These are phyloP conservation scores for Pangasius macronema DNA, from an alignment of 2,797 vertebrate genomes.

Conservation along the genomic window DNA sequence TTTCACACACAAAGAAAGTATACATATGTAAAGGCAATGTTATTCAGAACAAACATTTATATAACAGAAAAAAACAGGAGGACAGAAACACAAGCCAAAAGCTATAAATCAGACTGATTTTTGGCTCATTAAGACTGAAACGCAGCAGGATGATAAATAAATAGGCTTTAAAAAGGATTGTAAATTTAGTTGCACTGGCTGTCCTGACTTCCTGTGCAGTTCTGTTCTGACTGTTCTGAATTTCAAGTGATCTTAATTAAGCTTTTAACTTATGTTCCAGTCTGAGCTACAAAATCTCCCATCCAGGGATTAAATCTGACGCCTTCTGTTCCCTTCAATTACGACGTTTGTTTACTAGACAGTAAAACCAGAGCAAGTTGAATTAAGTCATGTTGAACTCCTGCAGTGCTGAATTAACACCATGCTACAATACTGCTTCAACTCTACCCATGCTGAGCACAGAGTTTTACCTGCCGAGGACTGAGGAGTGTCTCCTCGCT, in stretches of 20 bases:
- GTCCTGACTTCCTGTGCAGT: neutral
- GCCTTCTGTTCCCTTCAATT: neutral
- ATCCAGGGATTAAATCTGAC: neutral
- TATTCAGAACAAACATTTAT: neutral
- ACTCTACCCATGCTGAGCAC: neutral
- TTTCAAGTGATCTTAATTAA: neutral
- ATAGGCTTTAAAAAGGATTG: neutral
- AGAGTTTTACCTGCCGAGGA: conserved; percentile 35
- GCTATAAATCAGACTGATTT: neutral
- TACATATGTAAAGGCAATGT: too few relatives aligned
- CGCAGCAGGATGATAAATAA: too few relatives aligned
- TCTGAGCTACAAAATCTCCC: neutral
- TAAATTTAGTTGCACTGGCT: neutral
- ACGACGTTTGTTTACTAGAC: neutral
- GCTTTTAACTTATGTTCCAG: neutral
- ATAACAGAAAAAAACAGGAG: neutral
- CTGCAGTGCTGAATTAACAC: neutral
- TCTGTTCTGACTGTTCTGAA: neutral
- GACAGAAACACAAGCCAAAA: neutral
- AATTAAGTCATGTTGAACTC: neutral
- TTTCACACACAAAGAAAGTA: neutral
- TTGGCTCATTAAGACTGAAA: neutral
- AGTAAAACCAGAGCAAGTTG: neutral
- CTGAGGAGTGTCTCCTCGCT: conserved; percentile 1
- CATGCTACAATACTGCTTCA: neutral